Conservation (phyloP, 2,113 vertebrate species). For the Orcinus orca region DNA sequence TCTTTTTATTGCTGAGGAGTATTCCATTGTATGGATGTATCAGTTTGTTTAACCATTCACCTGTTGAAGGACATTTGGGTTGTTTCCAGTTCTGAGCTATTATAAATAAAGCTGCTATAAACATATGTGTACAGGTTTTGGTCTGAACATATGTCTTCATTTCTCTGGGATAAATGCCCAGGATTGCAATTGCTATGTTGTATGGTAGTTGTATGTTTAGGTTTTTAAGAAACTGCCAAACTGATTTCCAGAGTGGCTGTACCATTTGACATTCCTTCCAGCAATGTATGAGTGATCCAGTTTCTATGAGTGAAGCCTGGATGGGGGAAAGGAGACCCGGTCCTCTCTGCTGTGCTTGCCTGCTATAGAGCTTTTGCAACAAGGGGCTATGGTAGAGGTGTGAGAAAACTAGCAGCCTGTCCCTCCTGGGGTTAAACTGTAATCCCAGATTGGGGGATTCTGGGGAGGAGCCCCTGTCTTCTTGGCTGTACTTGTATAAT, state of each 20-base stretch:
- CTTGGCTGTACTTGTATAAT: neutral
- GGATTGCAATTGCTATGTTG: neutral
- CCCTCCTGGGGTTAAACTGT: neutral
- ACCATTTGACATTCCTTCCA: conserved; percentile 7
- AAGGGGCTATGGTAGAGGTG: neutral
- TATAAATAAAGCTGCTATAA: conserved; percentile 52
- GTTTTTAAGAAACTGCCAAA: conserved; percentile 44
- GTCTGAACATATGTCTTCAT: conserved; percentile 27
- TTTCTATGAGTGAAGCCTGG: neutral
- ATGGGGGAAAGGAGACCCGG: neutral
- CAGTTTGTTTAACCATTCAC: conserved; percentile 30
- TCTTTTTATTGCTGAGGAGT: conserved; percentile 2
- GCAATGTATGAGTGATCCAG: neutral
- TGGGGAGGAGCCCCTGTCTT: neutral
- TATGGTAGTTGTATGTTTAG: conserved; percentile 16
- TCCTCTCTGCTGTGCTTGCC: neutral
- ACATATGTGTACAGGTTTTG: conserved; percentile 19
- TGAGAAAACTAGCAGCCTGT: neutral
- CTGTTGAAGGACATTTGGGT: neutral
- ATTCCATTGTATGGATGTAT: neutral
- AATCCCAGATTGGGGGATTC: neutral
- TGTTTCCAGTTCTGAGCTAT: conserved; percentile 6
- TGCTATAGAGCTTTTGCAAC: neutral
- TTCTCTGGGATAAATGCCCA: conserved; percentile 49
- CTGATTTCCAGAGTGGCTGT: neutral